Base-by-base conservation (phyloP, 1,140 invertebrate species). In the Drosophila mauritiana region DNA sequence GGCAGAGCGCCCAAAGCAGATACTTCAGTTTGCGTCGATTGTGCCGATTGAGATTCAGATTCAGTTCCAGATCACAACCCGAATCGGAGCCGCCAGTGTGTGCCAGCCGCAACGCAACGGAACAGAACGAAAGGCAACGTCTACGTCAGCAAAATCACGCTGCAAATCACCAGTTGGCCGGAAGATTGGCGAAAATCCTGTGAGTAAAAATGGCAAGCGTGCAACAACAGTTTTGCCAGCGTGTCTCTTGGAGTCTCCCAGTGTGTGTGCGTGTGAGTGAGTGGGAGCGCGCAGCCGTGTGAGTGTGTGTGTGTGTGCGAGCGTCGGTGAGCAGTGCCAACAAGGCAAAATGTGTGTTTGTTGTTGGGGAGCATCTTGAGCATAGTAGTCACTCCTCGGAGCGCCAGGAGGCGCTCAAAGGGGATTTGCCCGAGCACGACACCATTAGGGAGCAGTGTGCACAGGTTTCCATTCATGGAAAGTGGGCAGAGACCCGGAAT, bases 81-180 rank as follows among this genome's bases (percentile, higher is more conserved):
- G 37, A 40, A 43, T 55, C 59, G 27, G 22, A 37, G 22, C 51
- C 12, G 49, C 42, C 34, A 36, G 39, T 48, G 25, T 48, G 15
- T 48, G 31, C 56, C 56, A 34, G 34, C 43, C 43, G 31, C 39
- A 27, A 31, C 31, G 31, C 31, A 31, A 31, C 31, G 31, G 31
- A 31, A 31, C 31, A 7, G 8, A 31, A 31, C 7, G 31, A 7
- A 8, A 31, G 27, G 27, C 27, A 25, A 34, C 39, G 75, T 58
- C 75, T 77, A 88, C 83, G 84, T 83, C 84, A 83, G 65, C 72
- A 83, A 68, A 34, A 36, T 48, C 54, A 56, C 62, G 59, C 55
- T 62, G 56, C 43, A 37, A 17, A n/a, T 37, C 49, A 36, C 27
- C 49, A 36, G 31, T 36, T 17, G 31, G 49, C 46, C 7, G 22